Percentiles rank a stretch among this genome's conserved stretches.
These are phyloP conservation scores for Corapipo altera DNA, from an alignment of 2,113 vertebrate species.

Conservation along the genomic window DNA sequence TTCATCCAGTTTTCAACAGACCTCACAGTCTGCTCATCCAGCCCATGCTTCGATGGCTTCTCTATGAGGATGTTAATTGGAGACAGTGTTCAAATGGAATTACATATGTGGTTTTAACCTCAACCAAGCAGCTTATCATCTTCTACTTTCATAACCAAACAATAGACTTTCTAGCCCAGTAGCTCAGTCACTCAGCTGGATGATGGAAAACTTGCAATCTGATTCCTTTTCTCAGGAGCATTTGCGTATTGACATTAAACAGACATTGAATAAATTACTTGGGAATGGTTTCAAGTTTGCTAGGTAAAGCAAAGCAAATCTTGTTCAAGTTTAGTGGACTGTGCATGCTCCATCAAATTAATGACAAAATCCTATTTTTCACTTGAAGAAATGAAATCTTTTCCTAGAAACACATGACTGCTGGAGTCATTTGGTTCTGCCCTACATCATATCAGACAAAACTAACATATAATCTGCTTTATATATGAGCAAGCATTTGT, in stretches of 20 bases:
- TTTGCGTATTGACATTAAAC: not conserved
- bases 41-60: not conserved
- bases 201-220: not conserved
- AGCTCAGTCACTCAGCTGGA: rapidly evolving
- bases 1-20: rapidly evolving
- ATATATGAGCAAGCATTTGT: not conserved
- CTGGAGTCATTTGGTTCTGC: not conserved
- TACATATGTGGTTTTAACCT: not conserved
- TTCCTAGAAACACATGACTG: not conserved
- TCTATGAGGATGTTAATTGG: not conserved
- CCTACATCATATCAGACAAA: not conserved
- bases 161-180: not conserved
- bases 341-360: not conserved
- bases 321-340: not conserved
- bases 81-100: not conserved
- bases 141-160: not conserved
- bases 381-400: not conserved
- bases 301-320: not conserved
- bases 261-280: not conserved
- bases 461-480: not conserved
- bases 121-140: not conserved
- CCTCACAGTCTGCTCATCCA: not conserved
- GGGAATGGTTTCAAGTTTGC: not conserved
- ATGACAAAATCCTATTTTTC: not conserved
- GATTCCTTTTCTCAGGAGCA: not conserved